Base-by-base conservation (phyloP, 2,888 invertebrate genomes). In the Polyommatus iphigenia region DNA sequence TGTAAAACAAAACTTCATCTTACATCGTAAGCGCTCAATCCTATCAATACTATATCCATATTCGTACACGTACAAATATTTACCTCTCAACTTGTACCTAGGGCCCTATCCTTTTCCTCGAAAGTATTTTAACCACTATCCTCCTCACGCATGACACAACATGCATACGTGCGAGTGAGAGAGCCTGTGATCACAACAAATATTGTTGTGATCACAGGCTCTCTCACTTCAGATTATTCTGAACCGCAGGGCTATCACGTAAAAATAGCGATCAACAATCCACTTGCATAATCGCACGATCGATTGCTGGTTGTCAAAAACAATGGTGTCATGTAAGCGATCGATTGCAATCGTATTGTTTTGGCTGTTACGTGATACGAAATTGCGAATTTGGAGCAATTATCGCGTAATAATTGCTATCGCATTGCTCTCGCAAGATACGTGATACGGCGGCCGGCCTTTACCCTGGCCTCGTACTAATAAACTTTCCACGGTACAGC, bases 401-500 rank as follows among this genome's bases (percentile, higher is more conserved):
- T n/a, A n/a, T n/a, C n/a, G n/a, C n/a, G n/a, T n/a, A n/a, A n/a
- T n/a, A n/a, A n/a, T n/a, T n/a, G n/a, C n/a, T n/a, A n/a, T n/a
- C n/a, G n/a, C n/a, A n/a, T n/a, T n/a, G n/a, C n/a, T n/a, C n/a
- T n/a, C n/a, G n/a, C n/a, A n/a, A n/a, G n/a, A n/a, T n/a, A n/a
- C n/a, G n/a, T n/a, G n/a, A n/a, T n/a, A n/a, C n/a, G n/a, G n/a
- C n/a, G n/a, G n/a, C n/a, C n/a, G n/a, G n/a, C n/a, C n/a, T n/a
- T n/a, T n/a, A n/a, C n/a, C n/a, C n/a, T n/a, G 87, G 86, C 88
- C 88, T 89, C 88, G 88, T 85, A 83, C 85, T 82, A 91, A 91
- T 91, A 91, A 91, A 92, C 87, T 92, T 92, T 91, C 89, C 89
- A 90, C 92, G 91, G 89, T 91, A 82, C 83, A 83, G 85, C 83